Conservation (phyloP, 2,113 vertebrate genomes). For the Gobiocypris rarus region DNA sequence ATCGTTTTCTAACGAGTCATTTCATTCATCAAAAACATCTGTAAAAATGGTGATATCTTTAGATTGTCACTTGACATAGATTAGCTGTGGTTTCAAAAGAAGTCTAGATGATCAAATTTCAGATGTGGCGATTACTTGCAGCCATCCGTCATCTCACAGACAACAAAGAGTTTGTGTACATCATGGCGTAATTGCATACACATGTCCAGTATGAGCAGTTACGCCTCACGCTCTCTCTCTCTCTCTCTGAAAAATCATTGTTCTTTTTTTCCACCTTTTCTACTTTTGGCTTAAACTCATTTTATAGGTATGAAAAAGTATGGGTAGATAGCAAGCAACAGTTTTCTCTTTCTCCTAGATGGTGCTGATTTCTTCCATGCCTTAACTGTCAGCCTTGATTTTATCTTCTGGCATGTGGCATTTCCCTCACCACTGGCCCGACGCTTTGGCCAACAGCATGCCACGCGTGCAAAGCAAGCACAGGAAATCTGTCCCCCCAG, state of each 20-base stretch:
- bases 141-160: conserved; percentile 39
- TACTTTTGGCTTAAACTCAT: not conserved
- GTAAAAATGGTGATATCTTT: conserved; percentile 15
- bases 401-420: conserved; percentile 51
- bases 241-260: not conserved
- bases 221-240: not conserved
- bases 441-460: conserved; percentile 73
- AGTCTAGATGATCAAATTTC: conserved; percentile 28
- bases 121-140: conserved; percentile 28
- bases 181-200: conserved; percentile 28
- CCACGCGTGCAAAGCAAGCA: conserved; percentile 76
- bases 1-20: not conserved
- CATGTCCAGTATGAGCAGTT: conserved; percentile 28
- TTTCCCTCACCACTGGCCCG: conserved; percentile 56
- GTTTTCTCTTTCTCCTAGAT: not conserved
- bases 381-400: conserved; percentile 60
- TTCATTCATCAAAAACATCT: not conserved
- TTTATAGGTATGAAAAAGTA: not conserved
- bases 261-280: not conserved
- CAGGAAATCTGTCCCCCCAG: conserved; percentile 72
- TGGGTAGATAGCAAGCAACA: not conserved
- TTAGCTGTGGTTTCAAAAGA: conserved; percentile 14
- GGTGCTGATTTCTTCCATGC: not conserved
- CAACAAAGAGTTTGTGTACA: conserved; percentile 45
- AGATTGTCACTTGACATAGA: conserved; percentile 16